A percentile compares a stretch with the other conserved stretches of the same genome.
Conservation (phyloP, 2,888 invertebrate species). For the Erebia ligea region DNA sequence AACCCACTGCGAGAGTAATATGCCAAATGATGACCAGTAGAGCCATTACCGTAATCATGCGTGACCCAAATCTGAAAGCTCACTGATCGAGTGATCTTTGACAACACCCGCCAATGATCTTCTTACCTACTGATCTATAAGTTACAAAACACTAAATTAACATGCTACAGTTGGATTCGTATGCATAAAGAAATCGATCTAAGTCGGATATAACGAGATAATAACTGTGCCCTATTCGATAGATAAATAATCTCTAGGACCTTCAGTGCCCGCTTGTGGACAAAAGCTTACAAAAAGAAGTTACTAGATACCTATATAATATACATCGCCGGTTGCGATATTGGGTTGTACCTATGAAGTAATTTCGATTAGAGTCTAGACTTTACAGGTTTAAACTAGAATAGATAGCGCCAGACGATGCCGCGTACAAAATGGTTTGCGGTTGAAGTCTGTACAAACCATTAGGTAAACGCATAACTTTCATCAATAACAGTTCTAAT, state of each 20-base stretch:
- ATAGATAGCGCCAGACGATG: not conserved
- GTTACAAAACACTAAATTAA: not conserved
- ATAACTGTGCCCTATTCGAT: constrained; percentile 6
- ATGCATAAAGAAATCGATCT: no score
- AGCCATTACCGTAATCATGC: constrained; percentile 21
- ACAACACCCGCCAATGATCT: not conserved
- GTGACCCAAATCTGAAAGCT: constrained; percentile 27
- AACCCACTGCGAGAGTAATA: not conserved
- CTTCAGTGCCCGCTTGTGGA: not conserved
- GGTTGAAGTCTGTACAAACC: not conserved
- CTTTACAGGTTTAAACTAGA: not conserved
- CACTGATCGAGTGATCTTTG: constrained; percentile 29
- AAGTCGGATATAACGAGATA: constrained; percentile 3
- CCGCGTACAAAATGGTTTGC: not conserved
- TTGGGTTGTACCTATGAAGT: constrained; percentile 1
- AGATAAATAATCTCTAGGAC: constrained; percentile 10
- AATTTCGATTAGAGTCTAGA: not conserved
- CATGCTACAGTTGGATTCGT: not conserved
- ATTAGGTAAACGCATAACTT: not conserved
- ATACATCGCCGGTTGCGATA: not conserved
- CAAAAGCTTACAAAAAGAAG: constrained; percentile 3
- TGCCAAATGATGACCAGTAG: not conserved
- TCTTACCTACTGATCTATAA: not conserved
- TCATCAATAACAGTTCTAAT: not conserved
- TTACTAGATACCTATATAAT: not conserved